These are phyloP conservation scores for Mormyrus proboscirostris DNA, from an alignment of 2,797 vertebrate species.

Conservation along the genomic window DNA sequence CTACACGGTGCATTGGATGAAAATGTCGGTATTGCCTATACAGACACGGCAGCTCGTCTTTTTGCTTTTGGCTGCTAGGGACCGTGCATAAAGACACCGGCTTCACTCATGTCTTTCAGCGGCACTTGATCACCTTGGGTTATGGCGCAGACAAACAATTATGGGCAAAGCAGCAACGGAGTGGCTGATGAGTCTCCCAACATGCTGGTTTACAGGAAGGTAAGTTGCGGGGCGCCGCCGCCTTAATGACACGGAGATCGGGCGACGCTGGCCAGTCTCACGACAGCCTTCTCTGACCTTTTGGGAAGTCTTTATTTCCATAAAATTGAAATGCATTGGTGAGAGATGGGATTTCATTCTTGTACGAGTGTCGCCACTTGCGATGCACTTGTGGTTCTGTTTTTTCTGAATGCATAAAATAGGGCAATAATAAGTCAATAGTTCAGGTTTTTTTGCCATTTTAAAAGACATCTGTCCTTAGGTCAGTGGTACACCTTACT, in stretches of 20 bases:
- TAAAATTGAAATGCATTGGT: background rate
- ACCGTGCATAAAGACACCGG: conserved; percentile 5
- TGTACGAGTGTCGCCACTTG: background rate
- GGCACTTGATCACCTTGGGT: conserved; percentile 40
- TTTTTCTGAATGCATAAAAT: background rate
- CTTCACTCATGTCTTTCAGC: conserved; percentile 45
- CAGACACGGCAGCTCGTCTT: background rate
- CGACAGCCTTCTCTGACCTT: background rate
- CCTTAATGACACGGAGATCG: background rate
- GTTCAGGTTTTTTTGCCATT: background rate
- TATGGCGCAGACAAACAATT: conserved; percentile 78
- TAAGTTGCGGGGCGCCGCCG: conserved; percentile 40
- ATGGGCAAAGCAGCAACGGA: conserved; percentile 71
- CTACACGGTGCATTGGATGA: background rate
- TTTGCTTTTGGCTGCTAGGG: background rate
- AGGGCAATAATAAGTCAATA: background rate
- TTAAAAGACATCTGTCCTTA: background rate
- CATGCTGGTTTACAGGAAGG: conserved; percentile 82
- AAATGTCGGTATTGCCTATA: background rate
- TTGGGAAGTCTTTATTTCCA: background rate
- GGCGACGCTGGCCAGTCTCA: background rate
- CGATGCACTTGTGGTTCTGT: background rate
- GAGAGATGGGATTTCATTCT: background rate
- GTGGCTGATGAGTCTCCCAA: conserved; percentile 77
- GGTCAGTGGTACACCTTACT: background rate